Evolutionary conservation across 2,888 invertebrate species (phyloP).

Genomic region (Cataglyphis livida): DNA sequence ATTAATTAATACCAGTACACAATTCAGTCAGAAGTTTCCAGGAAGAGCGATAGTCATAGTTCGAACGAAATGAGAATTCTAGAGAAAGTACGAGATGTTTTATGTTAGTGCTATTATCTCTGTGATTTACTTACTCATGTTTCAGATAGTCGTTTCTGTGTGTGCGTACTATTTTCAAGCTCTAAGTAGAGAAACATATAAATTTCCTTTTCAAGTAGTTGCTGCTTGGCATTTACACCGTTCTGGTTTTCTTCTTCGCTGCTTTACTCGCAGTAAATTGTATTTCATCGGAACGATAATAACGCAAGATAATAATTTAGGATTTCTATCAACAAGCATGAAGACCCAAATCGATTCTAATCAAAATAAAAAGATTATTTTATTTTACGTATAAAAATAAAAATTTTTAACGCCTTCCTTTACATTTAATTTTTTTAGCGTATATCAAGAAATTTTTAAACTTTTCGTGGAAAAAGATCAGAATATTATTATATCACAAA

Average conservation of each 20-base stretch:
- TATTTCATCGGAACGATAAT: constrained; percentile 20
- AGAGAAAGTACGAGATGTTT: constrained; percentile 39
- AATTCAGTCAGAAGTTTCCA: not conserved
- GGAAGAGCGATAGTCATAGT: not conserved
- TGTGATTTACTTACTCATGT: constrained; percentile 52
- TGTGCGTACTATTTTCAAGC: constrained; percentile 36
- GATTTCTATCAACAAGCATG: not conserved
- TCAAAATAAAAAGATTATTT: constrained; percentile 2
- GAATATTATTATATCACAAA: not conserved
- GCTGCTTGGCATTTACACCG: constrained; percentile 49
- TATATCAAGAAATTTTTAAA: not conserved
- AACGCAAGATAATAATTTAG: constrained; percentile 34
- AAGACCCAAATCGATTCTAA: not conserved
- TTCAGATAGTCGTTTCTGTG: constrained; percentile 32
- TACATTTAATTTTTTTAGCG: not conserved
- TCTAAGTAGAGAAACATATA: constrained; percentile 51
- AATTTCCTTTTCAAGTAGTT: constrained; percentile 41
- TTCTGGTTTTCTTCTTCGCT: constrained; percentile 29
- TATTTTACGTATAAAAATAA: not conserved
- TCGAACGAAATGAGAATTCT: constrained; percentile 32
- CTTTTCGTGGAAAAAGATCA: not conserved
- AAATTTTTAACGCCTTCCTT: not conserved
- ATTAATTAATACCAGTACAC: constrained; percentile 8
- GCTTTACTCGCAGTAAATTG: constrained; percentile 1
- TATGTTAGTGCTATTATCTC: constrained; percentile 35